Percentiles rank a stretch among this genome's conserved stretches.
Conservation (phyloP, 2,888 invertebrate species). For the Cantharis lateralis region DNA sequence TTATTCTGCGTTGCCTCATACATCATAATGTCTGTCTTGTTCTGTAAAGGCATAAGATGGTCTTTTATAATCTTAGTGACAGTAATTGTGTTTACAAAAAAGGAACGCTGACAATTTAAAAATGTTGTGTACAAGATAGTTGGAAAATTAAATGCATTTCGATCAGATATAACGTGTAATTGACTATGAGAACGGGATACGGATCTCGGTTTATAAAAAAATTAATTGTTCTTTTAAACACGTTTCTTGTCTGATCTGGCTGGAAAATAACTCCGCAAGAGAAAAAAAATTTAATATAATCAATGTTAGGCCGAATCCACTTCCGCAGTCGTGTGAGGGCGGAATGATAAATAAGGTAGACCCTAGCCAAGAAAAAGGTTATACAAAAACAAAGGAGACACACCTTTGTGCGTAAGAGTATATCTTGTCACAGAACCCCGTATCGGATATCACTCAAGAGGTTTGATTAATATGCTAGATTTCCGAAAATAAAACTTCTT, state of each 20-base stretch:
- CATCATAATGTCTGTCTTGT: constrained; percentile 46
- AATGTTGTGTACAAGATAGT: constrained; percentile 7
- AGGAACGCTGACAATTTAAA: constrained; percentile 20
- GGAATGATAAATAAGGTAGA: not conserved
- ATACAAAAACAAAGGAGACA: not conserved
- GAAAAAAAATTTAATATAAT: not conserved
- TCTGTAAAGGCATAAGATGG: constrained; percentile 34
- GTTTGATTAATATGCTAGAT: not conserved
- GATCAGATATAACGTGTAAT: not conserved
- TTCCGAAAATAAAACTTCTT: not conserved
- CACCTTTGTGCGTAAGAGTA: not conserved
- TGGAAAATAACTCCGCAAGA: not conserved
- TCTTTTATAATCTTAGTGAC: constrained; percentile 36
- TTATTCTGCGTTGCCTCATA: constrained; percentile 42
- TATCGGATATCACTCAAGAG: not conserved
- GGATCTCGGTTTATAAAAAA: not conserved
- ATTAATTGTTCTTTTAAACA: not conserved
- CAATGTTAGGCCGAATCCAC: not conserved
- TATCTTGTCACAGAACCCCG: not conserved
- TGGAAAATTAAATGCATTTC: constrained; percentile 10
- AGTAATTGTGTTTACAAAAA: constrained; percentile 25
- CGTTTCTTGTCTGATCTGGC: not conserved
- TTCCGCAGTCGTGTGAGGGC: not conserved
- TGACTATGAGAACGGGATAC: not conserved
- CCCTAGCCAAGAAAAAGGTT: not conserved